phyloP scores from a whole-genome alignment of 2,888 invertebrate species.

The Drosophila formosana region DNA sequence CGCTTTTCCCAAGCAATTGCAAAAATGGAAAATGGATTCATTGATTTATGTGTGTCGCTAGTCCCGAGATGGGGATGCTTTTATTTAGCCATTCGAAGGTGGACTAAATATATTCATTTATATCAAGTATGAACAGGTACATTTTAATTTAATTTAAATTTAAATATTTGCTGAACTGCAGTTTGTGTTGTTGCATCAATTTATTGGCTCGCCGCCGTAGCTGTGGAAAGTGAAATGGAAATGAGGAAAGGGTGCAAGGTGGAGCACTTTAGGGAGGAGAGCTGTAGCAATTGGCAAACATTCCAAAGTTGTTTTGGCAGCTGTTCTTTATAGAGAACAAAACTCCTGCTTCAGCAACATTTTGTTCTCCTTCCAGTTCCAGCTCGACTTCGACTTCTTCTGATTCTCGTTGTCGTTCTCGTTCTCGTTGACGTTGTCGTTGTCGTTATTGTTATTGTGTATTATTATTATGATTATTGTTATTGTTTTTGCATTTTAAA shows the following conservation, averaged over 20 bases:
- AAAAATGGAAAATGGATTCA: conserved; percentile 27
- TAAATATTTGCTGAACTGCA: conserved; percentile 28
- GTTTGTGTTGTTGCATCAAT: conserved; percentile 54
- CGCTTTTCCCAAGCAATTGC: conserved; percentile 29
- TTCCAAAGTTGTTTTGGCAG: conserved; percentile 60
- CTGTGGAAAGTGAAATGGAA: background rate
- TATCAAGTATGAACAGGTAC: too few species aligned
- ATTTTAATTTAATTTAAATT: too few species aligned
- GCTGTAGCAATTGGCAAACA: conserved; percentile 51
- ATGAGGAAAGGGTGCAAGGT: background rate
- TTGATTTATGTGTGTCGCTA: conserved; percentile 27
- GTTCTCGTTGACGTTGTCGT: conserved; percentile 5
- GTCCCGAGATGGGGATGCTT: background rate
- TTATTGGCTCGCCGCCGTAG: conserved; percentile 44
- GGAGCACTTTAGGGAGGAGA: background rate
- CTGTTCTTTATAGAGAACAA: conserved; percentile 42
- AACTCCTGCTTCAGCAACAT: conserved; percentile 14
- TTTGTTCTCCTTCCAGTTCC: conserved; percentile 15
- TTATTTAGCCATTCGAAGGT: background rate
- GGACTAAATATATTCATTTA: background rate
- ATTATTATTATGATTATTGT: conserved; percentile 72
- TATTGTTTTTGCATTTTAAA: conserved; percentile 79
- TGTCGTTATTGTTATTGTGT: conserved; percentile 73
- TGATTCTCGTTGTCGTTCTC: conserved; percentile 35
- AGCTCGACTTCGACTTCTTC: background rate